phyloP scores from a whole-genome alignment of 2,888 invertebrate genomes.

The Drosophila seclusa region DNA sequence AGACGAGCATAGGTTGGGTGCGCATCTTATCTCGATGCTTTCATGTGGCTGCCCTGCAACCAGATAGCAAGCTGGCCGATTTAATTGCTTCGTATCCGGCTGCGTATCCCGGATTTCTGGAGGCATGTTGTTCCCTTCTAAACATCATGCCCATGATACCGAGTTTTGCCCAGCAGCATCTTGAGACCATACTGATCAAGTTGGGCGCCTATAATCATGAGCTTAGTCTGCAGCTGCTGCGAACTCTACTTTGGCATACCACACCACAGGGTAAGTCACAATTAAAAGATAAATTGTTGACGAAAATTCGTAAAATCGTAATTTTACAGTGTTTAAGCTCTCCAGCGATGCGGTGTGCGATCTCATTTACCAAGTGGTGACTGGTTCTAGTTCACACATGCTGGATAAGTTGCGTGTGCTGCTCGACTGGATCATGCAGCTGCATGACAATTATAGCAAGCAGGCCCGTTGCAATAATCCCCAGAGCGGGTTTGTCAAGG shows the following conservation, averaged over 20 bases:
- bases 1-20: constrained; percentile 92
- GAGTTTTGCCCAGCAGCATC: constrained; percentile 86
- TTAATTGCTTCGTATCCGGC: constrained; percentile 87
- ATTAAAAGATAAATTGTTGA: not conserved
- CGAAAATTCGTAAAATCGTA: not conserved
- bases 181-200: constrained; percentile 89
- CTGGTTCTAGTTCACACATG: constrained; percentile 83
- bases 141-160: constrained; percentile 89
- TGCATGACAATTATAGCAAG: constrained; percentile 81
- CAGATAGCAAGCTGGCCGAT: constrained; percentile 84
- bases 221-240: constrained; percentile 87
- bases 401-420: constrained; percentile 88
- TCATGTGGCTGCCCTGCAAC: constrained; percentile 85
- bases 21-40: constrained; percentile 92
- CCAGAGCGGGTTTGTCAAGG: constrained; percentile 88
- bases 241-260: constrained; percentile 87
- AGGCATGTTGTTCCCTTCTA: constrained; percentile 90
- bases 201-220: constrained; percentile 89
- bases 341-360: constrained; percentile 89
- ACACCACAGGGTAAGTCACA: constrained; percentile 83
- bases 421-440: constrained; percentile 89
- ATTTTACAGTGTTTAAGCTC: constrained; percentile 81
- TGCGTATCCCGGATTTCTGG: constrained; percentile 88
- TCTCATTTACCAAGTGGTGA: constrained; percentile 92
- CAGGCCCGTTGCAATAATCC: constrained; percentile 83